Conservation (phyloP, 2,797 vertebrate species). For the Cyprinodon diabolis region DNA sequence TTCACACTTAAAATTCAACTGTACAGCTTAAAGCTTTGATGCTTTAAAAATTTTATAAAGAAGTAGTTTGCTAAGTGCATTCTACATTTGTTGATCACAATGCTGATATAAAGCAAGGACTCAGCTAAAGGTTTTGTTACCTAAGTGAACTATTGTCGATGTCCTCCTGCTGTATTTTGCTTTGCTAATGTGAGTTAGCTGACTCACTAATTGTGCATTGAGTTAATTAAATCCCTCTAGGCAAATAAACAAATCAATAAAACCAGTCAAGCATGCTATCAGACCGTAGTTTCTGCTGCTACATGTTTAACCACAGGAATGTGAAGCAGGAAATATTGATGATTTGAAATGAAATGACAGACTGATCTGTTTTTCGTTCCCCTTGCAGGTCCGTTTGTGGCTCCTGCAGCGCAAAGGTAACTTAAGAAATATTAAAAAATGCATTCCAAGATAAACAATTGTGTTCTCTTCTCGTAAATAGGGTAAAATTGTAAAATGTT, state of each 20-base stretch:
- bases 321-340: background rate
- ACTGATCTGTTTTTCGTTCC: conserved; percentile 14
- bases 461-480: background rate
- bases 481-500: too few relatives aligned
- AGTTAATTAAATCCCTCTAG: background rate
- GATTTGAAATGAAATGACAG: background rate
- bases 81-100: background rate
- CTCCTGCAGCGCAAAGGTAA: conserved; percentile 93
- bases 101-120: background rate
- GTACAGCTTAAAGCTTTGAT: background rate
- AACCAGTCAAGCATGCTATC: background rate
- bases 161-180: background rate
- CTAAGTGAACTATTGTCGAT: background rate
- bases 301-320: background rate
- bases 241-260: background rate
- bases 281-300: background rate
- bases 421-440: background rate
- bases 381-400: conserved; percentile 86
- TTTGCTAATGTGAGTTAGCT: background rate
- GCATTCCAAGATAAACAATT: background rate
- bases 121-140: too few relatives aligned
- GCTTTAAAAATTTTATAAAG: background rate
- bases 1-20: background rate
- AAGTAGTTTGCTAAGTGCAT: background rate
- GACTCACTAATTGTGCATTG: background rate